Evolutionary conservation across 2,113 vertebrate genomes (phyloP).

Genomic region (Elephas maximus): DNA sequence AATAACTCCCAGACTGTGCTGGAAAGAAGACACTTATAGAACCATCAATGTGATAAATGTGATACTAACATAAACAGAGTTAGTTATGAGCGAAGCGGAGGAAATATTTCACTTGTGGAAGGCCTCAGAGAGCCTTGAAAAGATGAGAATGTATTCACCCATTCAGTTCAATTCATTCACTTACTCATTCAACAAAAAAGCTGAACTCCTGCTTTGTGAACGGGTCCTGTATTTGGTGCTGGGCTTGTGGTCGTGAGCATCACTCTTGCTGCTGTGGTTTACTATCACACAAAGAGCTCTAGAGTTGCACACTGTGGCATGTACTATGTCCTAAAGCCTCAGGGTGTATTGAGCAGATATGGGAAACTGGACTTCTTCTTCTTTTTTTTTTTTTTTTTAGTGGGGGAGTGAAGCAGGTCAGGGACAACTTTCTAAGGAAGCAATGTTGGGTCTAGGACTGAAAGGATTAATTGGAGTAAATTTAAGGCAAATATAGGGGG

Average conservation of each 20-base stretch:
- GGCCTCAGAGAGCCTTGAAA: background rate
- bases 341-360: background rate
- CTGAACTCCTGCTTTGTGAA: background rate
- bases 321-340: background rate
- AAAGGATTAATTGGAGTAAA: background rate
- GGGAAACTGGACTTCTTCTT: background rate
- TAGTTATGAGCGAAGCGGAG: background rate
- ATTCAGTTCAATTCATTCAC: background rate
- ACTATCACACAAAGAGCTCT: background rate
- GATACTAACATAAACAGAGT: background rate
- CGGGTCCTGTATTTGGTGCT: background rate
- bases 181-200: conserved; percentile 32
- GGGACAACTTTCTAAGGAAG: background rate
- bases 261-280: background rate
- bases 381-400: background rate
- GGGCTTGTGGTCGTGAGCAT: background rate
- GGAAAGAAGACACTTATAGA: background rate
- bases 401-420: background rate
- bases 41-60: background rate
- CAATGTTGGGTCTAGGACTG: background rate
- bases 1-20: background rate
- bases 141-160: background rate
- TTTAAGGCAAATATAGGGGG: background rate
- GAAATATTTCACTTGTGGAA: conserved; percentile 6
- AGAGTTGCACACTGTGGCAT: background rate